Evolutionary conservation across 2,888 invertebrate species (phyloP).

Genomic region (Mythimna lalbum): DNA sequence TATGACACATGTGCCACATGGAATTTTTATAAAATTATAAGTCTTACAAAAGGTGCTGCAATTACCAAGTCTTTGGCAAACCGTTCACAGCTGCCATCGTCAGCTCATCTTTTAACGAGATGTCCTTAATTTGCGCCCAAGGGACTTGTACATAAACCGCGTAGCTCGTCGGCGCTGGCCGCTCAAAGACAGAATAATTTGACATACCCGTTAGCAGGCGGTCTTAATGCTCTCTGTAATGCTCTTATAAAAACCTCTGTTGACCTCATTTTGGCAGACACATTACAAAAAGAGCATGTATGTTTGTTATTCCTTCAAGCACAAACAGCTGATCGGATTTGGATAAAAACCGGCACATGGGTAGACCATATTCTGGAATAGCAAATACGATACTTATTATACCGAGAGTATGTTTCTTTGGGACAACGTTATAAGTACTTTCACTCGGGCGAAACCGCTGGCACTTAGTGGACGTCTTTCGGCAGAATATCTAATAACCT

Average conservation of each 20-base stretch:
- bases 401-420: no score
- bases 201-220: constrained; percentile 10
- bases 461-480: no score
- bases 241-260: constrained; percentile 14
- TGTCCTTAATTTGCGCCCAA: constrained; percentile 37
- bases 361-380: no score
- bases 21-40: neutral
- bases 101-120: constrained; percentile 37
- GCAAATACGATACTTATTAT: no score
- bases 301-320: no score
- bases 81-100: neutral
- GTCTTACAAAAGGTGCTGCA: neutral
- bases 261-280: constrained; percentile 16
- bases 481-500: no score
- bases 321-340: no score
- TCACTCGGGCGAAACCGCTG: no score
- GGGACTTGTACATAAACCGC: constrained; percentile 19
- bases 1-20: neutral
- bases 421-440: no score
- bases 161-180: neutral
- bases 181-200: constrained; percentile 36
- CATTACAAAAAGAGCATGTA: neutral
- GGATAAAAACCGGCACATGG: no score
- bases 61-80: neutral
- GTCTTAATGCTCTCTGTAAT: neutral